Conservation (phyloP, 2,113 vertebrate species). For the Corythaixoides concolor region DNA sequence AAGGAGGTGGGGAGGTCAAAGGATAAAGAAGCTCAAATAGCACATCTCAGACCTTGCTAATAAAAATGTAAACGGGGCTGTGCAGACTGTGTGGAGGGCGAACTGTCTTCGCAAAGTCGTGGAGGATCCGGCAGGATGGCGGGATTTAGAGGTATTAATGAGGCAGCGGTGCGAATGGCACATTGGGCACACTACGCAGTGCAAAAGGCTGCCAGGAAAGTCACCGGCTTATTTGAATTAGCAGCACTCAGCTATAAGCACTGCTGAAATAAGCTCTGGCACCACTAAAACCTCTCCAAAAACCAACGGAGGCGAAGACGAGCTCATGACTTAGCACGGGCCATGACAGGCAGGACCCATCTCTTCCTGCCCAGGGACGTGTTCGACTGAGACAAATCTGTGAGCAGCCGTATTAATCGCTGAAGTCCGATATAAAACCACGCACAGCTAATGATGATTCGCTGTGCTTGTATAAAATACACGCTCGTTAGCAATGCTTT, state of each 20-base stretch:
- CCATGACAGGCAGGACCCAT: background rate
- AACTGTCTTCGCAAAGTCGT: background rate
- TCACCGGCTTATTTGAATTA: background rate
- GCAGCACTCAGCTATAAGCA: background rate
- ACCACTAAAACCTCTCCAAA: background rate
- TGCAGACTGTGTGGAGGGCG: background rate
- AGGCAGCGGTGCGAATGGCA: background rate
- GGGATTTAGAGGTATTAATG: background rate
- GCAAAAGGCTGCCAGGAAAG: background rate
- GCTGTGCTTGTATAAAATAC: background rate
- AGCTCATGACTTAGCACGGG: background rate
- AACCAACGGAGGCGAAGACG: background rate
- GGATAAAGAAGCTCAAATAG: background rate
- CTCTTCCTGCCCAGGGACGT: background rate
- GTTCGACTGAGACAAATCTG: background rate
- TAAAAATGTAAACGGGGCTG: background rate
- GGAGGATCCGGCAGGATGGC: background rate
- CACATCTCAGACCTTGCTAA: background rate
- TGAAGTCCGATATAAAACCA: background rate
- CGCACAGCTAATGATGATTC: background rate
- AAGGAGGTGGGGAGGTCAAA: background rate
- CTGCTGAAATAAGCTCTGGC: background rate
- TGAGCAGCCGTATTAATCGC: background rate
- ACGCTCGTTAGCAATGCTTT: background rate
- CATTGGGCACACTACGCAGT: rapidly evolving